These are phyloP conservation scores for Cryptomyrus ogoouensis DNA, from an alignment of 2,113 vertebrate species.

Conservation along the genomic window DNA sequence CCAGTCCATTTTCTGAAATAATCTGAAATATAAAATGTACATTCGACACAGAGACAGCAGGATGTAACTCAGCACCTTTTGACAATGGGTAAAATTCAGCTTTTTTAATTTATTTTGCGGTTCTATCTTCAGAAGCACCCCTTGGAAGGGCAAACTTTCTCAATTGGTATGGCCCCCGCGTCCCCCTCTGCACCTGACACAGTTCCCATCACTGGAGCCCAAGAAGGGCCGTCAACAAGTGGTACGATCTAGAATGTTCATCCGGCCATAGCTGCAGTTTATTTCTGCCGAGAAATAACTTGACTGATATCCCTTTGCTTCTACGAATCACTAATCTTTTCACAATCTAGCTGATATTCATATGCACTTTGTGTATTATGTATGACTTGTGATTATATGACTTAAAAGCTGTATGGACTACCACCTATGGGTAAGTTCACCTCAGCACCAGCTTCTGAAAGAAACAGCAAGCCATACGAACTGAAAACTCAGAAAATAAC, in stretches of 20 bases:
- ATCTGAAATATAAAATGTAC: slow-evolving; percentile 30
- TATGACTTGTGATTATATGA: not conserved
- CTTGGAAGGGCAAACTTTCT: not conserved
- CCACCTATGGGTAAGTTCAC: not conserved
- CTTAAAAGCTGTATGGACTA: not conserved
- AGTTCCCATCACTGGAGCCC: not conserved
- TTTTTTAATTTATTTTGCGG: not conserved
- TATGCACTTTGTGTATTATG: not conserved
- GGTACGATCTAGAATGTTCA: not conserved
- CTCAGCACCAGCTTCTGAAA: not conserved
- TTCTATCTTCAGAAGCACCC: not conserved
- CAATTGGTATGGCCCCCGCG: not conserved
- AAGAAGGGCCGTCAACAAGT: not conserved
- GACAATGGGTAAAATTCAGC: slow-evolving; percentile 13
- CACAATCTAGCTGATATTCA: not conserved
- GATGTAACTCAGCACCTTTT: slow-evolving; percentile 22
- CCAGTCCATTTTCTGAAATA: slow-evolving; percentile 13
- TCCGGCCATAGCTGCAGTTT: not conserved
- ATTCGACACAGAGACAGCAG: slow-evolving; percentile 34
- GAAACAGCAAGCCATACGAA: not conserved
- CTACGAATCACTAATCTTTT: not conserved
- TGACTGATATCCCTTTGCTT: not conserved
- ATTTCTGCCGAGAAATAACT: not conserved
- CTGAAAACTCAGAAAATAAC: not conserved
- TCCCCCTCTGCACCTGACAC: not conserved